Evolutionary conservation across 2,888 invertebrate genomes (phyloP), one percentile per base, ranked within the genome.

Genomic region (Galerucella calmariensis): DNA sequence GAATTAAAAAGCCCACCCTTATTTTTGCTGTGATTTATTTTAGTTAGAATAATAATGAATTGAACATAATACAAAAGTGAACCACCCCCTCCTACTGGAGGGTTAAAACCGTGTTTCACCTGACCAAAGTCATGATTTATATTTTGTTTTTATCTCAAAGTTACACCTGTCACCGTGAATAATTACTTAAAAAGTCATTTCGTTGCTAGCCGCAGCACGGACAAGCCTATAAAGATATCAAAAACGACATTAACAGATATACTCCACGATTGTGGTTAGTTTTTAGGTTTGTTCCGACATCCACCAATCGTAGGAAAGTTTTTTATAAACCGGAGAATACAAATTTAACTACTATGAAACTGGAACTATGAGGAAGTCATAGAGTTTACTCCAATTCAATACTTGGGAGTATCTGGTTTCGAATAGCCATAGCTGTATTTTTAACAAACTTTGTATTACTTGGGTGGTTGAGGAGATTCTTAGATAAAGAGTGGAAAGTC

Each of bases 121-220:
- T 74, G 75, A 75, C 77, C 73, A 70, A 67, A 74, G 74, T 75
- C 75, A 71, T 77, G 72, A 75, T 75, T 74, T 75, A 77, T 77
- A 71, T n/a, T 75, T 75, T 74, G 74, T 75, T 75, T 75, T 74
- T 72, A 72, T 74, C 75, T 70, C 46, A 70, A 71, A 72, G 75
- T 74, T 73, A 70, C 75, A 74, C 74, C 74, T 72, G 75, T 75
- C 74, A 65, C 70, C 59, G 27, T 74, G 65, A 70, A 69, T 75
- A 69, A 74, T 73, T 58, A 73, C 73, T 65, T 67, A 53, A 20
- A 65, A 73, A 67, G 63, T 66, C 72, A 65, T 72, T 75, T 75
- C 53, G 59, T 16, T 24, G 58, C 12, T 56, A 48, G 14, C 73
- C 67, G 67, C 73, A 63, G 35, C 67, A 53, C 48, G 35, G 61